phyloP scores from a whole-genome alignment of 1,140 invertebrate species.

The Zaprionus gabonicus region DNA sequence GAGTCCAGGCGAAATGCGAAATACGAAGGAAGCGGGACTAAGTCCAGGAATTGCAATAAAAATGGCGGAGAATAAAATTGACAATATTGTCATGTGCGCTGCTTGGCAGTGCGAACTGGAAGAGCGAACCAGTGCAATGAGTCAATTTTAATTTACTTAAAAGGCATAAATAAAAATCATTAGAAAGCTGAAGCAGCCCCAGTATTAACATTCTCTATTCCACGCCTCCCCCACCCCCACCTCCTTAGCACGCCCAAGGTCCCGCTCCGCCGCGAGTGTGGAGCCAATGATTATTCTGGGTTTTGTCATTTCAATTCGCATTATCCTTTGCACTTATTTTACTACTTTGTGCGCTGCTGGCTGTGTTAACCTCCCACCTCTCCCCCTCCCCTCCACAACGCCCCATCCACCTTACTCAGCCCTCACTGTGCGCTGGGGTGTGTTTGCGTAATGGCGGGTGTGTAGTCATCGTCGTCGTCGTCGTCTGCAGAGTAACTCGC shows the following conservation, averaged over 20 bases:
- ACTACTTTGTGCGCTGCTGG: slow-evolving; percentile 72
- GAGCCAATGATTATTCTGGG: slow-evolving; percentile 82
- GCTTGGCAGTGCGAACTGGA: slow-evolving; percentile 42
- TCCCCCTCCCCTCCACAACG: neutral
- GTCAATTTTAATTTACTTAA: slow-evolving; percentile 81
- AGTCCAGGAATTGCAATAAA: slow-evolving; percentile 73
- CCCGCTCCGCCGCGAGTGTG: slow-evolving; percentile 44
- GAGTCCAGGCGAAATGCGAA: slow-evolving; percentile 51
- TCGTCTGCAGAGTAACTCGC: slow-evolving; percentile 70
- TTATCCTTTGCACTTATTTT: slow-evolving; percentile 84
- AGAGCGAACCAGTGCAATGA: slow-evolving; percentile 53
- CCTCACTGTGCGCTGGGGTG: slow-evolving; percentile 50
- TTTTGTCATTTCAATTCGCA: slow-evolving; percentile 84
- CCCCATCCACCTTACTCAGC: slow-evolving; percentile 17
- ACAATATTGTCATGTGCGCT: slow-evolving; percentile 78
- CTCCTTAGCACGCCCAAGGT: neutral
- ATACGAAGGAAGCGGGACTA: slow-evolving; percentile 49
- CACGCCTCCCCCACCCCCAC: neutral
- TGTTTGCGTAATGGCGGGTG: slow-evolving; percentile 75
- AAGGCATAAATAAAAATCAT: slow-evolving; percentile 71
- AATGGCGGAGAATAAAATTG: slow-evolving; percentile 79
- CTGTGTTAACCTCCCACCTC: slow-evolving; percentile 30
- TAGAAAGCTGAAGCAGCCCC: slow-evolving; percentile 11
- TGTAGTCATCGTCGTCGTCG: slow-evolving; percentile 32
- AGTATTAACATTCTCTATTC: neutral